Evolutionary conservation across 2,113 vertebrate genomes (phyloP).

Genomic region (Triplophysa tibetana): DNA sequence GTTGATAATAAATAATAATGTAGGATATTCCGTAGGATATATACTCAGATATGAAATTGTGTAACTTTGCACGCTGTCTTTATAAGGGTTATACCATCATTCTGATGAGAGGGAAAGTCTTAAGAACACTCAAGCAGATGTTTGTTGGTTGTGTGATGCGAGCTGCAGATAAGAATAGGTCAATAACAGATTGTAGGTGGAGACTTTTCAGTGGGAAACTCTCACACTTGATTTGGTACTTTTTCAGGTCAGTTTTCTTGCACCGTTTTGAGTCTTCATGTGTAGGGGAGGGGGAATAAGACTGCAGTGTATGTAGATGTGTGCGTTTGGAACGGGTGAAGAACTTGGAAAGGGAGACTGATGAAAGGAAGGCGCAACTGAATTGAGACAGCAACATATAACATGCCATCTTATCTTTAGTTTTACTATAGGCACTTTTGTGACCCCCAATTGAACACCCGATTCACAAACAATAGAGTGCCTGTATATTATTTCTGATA

Average conservation of each 20-base stretch:
- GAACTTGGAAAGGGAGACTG: background rate
- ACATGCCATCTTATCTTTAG: background rate
- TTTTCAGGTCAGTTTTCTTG: slow-evolving; percentile 25
- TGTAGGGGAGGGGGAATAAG: slow-evolving; percentile 16
- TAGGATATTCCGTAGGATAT: too few species aligned
- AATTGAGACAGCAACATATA: background rate
- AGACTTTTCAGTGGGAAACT: slow-evolving; percentile 21
- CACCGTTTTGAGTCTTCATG: background rate
- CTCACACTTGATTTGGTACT: slow-evolving; percentile 18
- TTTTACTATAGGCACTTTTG: too few species aligned
- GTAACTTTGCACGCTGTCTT: too few species aligned
- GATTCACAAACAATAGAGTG: too few species aligned
- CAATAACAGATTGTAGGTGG: slow-evolving; percentile 7
- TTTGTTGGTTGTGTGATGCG: background rate
- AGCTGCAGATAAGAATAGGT: background rate
- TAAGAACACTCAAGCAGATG: background rate
- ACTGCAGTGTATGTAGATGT: background rate
- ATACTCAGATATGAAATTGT: too few species aligned
- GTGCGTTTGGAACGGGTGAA: background rate
- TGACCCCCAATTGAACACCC: too few species aligned
- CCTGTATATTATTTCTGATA: too few species aligned
- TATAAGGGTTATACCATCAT: too few species aligned
- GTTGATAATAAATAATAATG: too few species aligned
- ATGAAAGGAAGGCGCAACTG: background rate
- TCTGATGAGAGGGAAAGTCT: background rate